These are phyloP conservation scores for Ligdia adustata DNA, from an alignment of 2,888 invertebrate species.

Conservation along the genomic window DNA sequence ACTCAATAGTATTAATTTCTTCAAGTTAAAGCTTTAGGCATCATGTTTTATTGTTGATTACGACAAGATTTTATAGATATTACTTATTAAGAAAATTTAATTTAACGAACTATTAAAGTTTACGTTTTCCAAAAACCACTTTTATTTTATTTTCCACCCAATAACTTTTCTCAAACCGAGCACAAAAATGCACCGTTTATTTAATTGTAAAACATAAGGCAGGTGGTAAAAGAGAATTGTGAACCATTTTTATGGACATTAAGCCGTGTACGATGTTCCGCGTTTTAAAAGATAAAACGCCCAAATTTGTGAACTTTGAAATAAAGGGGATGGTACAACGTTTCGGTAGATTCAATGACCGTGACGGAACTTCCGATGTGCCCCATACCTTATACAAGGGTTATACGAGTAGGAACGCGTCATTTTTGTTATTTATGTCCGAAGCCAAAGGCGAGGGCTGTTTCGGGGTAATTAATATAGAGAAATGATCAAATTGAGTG, in stretches of 20 bases:
- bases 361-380: constrained; percentile 84
- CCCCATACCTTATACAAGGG: constrained; percentile 50
- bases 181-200: constrained; percentile 21
- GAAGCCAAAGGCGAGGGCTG: constrained; percentile 53
- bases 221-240: constrained; percentile 52
- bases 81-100: constrained; percentile 6
- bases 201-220: constrained; percentile 37
- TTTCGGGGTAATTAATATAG: constrained; percentile 73
- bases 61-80: constrained; percentile 9
- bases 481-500: constrained; percentile 67
- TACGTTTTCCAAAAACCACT: constrained; percentile 11
- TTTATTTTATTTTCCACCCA: constrained; percentile 16
- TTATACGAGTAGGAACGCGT: constrained; percentile 27
- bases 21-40: no score
- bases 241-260: constrained; percentile 56
- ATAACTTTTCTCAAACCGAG: constrained; percentile 3
- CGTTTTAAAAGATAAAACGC: constrained; percentile 68
- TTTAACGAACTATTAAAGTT: constrained; percentile 18
- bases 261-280: constrained; percentile 47
- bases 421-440: constrained; percentile 67
- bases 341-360: constrained; percentile 81
- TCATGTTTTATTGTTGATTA: constrained; percentile 8
- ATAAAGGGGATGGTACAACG: constrained; percentile 53
- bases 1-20: no score
- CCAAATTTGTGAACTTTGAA: constrained; percentile 48